Evolutionary conservation across 2,888 invertebrate species (phyloP), one percentile per base, ranked within the genome.

Genomic region (Tupiocoris notatus): DNA sequence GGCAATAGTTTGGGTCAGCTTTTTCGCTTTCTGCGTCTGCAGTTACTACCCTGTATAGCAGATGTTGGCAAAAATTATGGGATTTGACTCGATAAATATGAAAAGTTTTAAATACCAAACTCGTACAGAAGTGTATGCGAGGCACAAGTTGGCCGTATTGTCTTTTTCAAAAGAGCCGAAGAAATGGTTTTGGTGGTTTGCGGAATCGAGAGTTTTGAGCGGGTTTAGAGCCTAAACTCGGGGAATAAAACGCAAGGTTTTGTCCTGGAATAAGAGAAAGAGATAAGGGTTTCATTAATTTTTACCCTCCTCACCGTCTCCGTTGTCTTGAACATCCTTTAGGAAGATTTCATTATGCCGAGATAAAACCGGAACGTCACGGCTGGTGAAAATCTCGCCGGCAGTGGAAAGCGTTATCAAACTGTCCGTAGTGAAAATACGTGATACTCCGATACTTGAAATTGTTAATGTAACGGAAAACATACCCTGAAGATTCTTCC

Each of bases 261-360:
- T 59, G 59, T 59, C 39, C 39, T 12, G 39, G 39, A 39, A 39
- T 12, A 12, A 39, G 39, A 39, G 6, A 7, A 17, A 20, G 56
- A 68, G 68, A 68, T 68, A 68, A 68, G 68, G 68, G 68, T 16
- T 68, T 68, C 68, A 68, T 68, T 68, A 68, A 68, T 68, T 68
- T 68, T 68, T 68, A 39, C 54, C 67, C 68, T 56, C n/a, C 39
- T 20, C 21, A 17, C 12, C 39, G 56, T 54, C 68, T 1, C 21
- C 7, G 18, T 21, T 12, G 3, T 20, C 20, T 9, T n/a, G 20
- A 39, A 39, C 39, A 12, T 39, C 39, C 12, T 39, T 12, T n/a
- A 22, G 20, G 68, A 9, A 20, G 57, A 56, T 68, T 68, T 68
- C 68, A 68, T 68, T 68, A 68, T 68, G 54, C 57, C 9, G 65